A percentile compares a stretch with the other conserved stretches of the same genome.
These are phyloP conservation scores for Leptonema lineaticorne DNA, from an alignment of 1,140 invertebrate genomes.

Conservation along the genomic window DNA sequence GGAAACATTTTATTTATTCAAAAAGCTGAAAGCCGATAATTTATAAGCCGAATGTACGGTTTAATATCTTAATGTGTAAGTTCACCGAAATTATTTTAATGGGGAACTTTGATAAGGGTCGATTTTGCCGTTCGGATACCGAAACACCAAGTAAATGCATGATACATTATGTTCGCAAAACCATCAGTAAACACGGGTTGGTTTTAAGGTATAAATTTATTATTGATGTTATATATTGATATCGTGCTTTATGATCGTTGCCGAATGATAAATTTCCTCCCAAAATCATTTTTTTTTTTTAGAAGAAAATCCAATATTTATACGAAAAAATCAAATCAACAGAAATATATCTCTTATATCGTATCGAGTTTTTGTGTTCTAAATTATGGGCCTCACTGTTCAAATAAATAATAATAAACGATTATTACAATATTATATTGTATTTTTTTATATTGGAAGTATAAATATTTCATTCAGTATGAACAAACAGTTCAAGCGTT, in stretches of 20 bases:
- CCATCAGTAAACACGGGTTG: background rate
- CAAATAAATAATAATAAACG: too few species aligned
- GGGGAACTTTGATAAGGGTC: constrained; percentile 23
- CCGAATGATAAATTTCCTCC: background rate
- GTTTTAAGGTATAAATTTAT: constrained; percentile 17
- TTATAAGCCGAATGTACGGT: constrained; percentile 7
- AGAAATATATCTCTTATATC: too few species aligned
- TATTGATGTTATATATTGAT: constrained; percentile 6
- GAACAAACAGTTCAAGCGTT: too few species aligned
- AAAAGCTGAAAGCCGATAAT: constrained; percentile 10
- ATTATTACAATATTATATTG: too few species aligned
- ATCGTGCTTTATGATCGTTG: background rate
- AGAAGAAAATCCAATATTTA: too few species aligned
- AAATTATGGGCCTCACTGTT: too few species aligned
- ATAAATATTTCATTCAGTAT: too few species aligned
- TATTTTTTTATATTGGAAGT: too few species aligned
- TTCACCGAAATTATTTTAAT: constrained; percentile 18
- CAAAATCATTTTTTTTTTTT: too few species aligned
- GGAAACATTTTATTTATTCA: too few species aligned
- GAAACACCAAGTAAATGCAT: constrained; percentile 5
- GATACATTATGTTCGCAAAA: constrained; percentile 1
- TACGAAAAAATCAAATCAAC: too few species aligned
- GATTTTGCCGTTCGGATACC: background rate
- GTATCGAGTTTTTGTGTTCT: too few species aligned
- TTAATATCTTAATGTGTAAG: constrained; percentile 19